Evolutionary conservation across 64 coral and sea anemone genomes (phyloP).

Genomic region (Montipora cactus): DNA sequence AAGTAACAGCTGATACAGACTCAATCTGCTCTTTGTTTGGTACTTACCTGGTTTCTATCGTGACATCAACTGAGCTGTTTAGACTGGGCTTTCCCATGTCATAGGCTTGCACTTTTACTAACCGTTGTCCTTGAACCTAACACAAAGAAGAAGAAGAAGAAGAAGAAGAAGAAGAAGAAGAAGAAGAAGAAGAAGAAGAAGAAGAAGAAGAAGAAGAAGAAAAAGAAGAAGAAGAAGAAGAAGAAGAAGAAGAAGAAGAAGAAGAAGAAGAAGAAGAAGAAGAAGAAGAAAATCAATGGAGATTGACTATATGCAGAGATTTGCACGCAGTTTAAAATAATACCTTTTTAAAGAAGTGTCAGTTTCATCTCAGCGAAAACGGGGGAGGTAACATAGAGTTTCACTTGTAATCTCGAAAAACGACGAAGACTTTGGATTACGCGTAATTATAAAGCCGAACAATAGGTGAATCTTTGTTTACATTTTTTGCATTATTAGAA

Average conservation of each 20-base stretch:
- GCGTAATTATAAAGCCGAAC: too few species aligned
- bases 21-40: too few species aligned
- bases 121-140: slow-evolving; percentile 22
- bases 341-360: too few species aligned
- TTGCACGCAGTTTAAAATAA: too few species aligned
- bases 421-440: too few species aligned
- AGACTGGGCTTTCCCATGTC: slow-evolving; percentile 71
- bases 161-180: not conserved
- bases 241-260: not conserved
- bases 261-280: not conserved
- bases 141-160: not conserved
- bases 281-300: not conserved
- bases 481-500: too few species aligned
- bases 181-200: not conserved
- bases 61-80: slow-evolving; percentile 66
- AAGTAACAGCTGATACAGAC: too few species aligned
- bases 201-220: not conserved
- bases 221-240: not conserved
- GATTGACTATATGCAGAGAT: not conserved
- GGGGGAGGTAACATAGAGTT: too few species aligned
- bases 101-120: slow-evolving; percentile 63
- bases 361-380: too few species aligned
- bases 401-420: too few species aligned
- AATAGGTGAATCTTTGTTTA: too few species aligned
- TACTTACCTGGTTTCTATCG: slow-evolving; percentile 63